Base-by-base conservation (phyloP, 2,888 invertebrate species). In the Metellina segmentata region DNA sequence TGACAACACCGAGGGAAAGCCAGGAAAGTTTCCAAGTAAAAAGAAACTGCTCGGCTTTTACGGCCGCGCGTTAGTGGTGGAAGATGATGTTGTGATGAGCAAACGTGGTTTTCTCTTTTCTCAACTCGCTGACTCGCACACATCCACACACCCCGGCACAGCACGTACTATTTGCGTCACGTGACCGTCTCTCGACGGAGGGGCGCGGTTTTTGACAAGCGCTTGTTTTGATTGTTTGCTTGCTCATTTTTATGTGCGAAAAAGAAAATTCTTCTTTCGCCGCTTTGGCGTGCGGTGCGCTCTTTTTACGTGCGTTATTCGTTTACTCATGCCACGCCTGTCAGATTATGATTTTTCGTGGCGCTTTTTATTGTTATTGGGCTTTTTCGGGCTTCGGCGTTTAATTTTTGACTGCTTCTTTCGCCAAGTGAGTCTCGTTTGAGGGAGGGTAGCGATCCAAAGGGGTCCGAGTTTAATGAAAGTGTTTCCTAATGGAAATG, bases 181-280 rank as follows among this genome's bases (percentile, higher is more conserved):
- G 91, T 91, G 91, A 91, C 81, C 48, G 53, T 9, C 72, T 49
- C 87, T 87, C 74, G 82, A 78, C 89, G 82, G 74, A 75, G 91
- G 91, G 91, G 91, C 91, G 91, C 91, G 91, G 91, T 91, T 91
- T 91, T 91, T 91, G 91, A 91, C 91, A 87, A 74, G 71, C 74
- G 82, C 11, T 51, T 19, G 51, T 91, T 72, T 87, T 89, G 34
- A 7, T 89, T 83, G 78, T 83, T 78, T 53, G 70, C 49, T 91
- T 91, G 77, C 78, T 86, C 9, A 7, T 51, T 51, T 49, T 70
- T 7, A 34, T 34, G 4, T 34, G 69, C 6, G 82, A 19, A 51
- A 53, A 11, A 72, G 19, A 72, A 74, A 16, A 69, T 90, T 70
- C 81, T 85, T 85, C 69, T 85, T 77, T 74, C 34, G 81, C 74